Evolutionary conservation across 2,888 invertebrate genomes (phyloP).

Genomic region (Cephus pulcher): DNA sequence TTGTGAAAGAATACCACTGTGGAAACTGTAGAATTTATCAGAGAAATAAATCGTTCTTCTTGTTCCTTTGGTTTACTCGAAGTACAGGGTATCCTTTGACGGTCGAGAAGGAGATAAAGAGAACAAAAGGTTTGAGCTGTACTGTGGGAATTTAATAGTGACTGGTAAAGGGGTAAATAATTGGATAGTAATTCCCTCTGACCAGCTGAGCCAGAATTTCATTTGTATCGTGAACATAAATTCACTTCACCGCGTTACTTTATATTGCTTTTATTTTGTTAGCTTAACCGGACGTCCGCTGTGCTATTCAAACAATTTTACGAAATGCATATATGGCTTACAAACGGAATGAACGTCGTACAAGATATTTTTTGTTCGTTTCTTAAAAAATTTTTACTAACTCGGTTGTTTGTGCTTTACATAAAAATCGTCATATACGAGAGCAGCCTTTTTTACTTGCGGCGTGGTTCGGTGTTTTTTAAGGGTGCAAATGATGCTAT

Average conservation of each 20-base stretch:
- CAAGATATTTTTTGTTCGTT: not conserved
- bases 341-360: conserved; percentile 8
- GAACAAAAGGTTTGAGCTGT: not conserved
- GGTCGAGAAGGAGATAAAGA: not conserved
- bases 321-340: conserved; percentile 33
- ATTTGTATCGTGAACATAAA: not conserved
- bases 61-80: not conserved
- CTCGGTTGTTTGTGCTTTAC: not conserved
- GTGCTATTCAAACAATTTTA: conserved; percentile 29
- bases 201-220: not conserved
- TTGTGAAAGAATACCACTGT: not conserved
- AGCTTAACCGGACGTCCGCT: conserved; percentile 30
- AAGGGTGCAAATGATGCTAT: not conserved
- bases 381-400: not conserved
- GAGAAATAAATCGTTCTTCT: not conserved
- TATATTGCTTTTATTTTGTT: conserved; percentile 23
- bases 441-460: not conserved
- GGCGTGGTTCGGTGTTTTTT: not conserved
- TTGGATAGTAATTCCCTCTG: not conserved
- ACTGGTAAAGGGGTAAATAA: not conserved
- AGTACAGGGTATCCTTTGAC: not conserved
- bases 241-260: not conserved
- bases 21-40: not conserved
- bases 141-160: not conserved
- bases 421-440: not conserved